Percentiles rank a stretch among this genome's conserved stretches.
phyloP scores from a whole-genome alignment of 2,797 vertebrate species.

The Poeciliopsis paucimaculata region DNA sequence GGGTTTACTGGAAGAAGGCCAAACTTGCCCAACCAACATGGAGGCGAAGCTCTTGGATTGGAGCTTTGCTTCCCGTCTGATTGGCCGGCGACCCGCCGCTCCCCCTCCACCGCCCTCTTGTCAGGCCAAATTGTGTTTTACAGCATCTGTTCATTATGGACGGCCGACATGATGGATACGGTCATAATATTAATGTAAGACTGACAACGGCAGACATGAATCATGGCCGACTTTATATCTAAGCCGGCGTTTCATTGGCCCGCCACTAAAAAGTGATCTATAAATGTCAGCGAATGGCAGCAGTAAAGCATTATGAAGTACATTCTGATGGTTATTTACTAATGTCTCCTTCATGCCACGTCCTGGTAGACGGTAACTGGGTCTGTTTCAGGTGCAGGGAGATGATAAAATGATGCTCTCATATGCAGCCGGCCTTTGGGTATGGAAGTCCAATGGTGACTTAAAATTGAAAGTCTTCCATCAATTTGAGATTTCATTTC shows the following conservation, averaged over 20 bases:
- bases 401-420: slow-evolving; percentile 37
- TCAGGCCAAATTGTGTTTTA: slow-evolving; percentile 83
- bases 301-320: slow-evolving; percentile 81
- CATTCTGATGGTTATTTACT: slow-evolving; percentile 84
- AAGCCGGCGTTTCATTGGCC: slow-evolving; percentile 81
- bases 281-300: slow-evolving; percentile 82
- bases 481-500: slow-evolving; percentile 68
- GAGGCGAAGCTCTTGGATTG: not conserved
- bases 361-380: slow-evolving; percentile 11
- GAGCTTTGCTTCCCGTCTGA: slow-evolving; percentile 26
- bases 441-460: slow-evolving; percentile 37
- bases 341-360: slow-evolving; percentile 66
- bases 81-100: slow-evolving; percentile 39
- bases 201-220: slow-evolving; percentile 83
- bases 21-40: too few relatives aligned
- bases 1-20: too few relatives aligned
- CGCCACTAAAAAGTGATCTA: slow-evolving; percentile 84
- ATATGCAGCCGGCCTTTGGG: slow-evolving; percentile 45
- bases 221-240: slow-evolving; percentile 85
- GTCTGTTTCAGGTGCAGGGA: slow-evolving; percentile 42
- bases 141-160: slow-evolving; percentile 83
- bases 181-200: slow-evolving; percentile 88
- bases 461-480: slow-evolving; percentile 68
- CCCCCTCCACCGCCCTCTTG: slow-evolving; percentile 54
- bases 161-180: slow-evolving; percentile 84